Evolutionary conservation across 2,888 invertebrate genomes (phyloP).

Genomic region (Esperia sulphurella): DNA sequence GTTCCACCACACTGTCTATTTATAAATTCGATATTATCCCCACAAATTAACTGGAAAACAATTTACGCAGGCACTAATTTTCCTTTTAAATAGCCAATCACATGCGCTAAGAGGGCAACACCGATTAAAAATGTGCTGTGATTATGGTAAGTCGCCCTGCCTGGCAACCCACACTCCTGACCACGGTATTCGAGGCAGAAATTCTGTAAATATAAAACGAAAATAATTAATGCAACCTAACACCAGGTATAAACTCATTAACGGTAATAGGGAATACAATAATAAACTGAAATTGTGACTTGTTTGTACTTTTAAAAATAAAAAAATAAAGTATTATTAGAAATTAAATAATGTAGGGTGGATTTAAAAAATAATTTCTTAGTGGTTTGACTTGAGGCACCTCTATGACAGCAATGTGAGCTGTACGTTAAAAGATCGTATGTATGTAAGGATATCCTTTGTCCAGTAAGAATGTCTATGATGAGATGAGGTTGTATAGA

Average conservation of each 20-base stretch:
- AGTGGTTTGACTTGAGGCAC: too few species aligned
- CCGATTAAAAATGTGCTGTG: conserved; percentile 32
- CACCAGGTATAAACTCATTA: conserved; percentile 4
- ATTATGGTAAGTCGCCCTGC: conserved; percentile 27
- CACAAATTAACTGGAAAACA: conserved; percentile 5
- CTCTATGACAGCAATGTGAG: too few species aligned
- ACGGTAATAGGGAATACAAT: conserved; percentile 1
- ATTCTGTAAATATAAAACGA: conserved; percentile 51
- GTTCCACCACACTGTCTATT: conserved; percentile 22
- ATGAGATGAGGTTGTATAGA: too few species aligned
- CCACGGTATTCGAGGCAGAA: conserved; percentile 68
- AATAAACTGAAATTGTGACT: too few species aligned
- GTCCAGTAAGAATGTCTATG: too few species aligned
- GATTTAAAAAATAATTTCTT: too few species aligned
- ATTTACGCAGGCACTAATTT: conserved; percentile 37
- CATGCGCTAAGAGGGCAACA: conserved; percentile 34
- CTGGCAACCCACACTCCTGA: conserved; percentile 53
- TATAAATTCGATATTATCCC: conserved; percentile 4
- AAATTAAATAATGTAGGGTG: too few species aligned
- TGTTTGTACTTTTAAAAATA: too few species aligned
- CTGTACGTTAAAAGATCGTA: too few species aligned
- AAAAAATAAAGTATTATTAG: too few species aligned
- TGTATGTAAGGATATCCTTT: too few species aligned
- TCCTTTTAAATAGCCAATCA: conserved; percentile 27
- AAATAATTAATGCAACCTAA: conserved; percentile 5